A percentile compares a stretch with the other conserved stretches of the same genome.
These are phyloP conservation scores for Urocitellus parryii DNA, from an alignment of 2,113 vertebrate species.

Conservation along the genomic window DNA sequence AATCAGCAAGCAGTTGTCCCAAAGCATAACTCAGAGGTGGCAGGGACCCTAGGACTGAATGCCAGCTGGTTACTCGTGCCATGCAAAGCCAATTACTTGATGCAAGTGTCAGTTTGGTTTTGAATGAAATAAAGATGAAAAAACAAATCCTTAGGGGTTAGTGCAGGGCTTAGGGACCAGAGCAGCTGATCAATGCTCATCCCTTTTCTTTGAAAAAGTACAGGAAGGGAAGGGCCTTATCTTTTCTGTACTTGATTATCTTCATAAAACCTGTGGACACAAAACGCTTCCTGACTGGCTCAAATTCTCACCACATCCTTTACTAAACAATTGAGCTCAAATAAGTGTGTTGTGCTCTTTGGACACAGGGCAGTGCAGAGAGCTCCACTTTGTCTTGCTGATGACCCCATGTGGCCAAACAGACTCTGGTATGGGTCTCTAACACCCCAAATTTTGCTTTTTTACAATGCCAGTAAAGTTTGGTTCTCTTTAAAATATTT, in stretches of 20 bases:
- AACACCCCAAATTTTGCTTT: neutral
- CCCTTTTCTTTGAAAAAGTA: neutral
- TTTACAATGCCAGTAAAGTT: neutral
- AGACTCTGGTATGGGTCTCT: neutral
- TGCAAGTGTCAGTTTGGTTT: neutral
- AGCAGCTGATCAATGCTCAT: fast-evolving
- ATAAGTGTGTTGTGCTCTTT: neutral
- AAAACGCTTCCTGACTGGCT: neutral
- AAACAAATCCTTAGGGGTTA: fast-evolving
- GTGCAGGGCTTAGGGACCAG: too few relatives aligned
- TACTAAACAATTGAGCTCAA: neutral
- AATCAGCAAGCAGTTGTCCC: neutral
- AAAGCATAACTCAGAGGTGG: neutral
- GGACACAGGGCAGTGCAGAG: neutral
- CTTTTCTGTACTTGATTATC: neutral
- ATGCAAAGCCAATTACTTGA: neutral
- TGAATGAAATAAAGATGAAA: neutral
- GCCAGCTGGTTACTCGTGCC: fast-evolving
- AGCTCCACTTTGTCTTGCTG: too few relatives aligned
- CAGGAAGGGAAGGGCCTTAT: neutral
- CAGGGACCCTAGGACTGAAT: neutral
- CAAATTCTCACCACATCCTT: conserved; percentile 34
- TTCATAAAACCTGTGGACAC: neutral
- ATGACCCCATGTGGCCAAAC: too few relatives aligned
- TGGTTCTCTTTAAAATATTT: neutral